phyloP scores from a whole-genome alignment of 1,140 invertebrate species.

The Bombus pascuorum region DNA sequence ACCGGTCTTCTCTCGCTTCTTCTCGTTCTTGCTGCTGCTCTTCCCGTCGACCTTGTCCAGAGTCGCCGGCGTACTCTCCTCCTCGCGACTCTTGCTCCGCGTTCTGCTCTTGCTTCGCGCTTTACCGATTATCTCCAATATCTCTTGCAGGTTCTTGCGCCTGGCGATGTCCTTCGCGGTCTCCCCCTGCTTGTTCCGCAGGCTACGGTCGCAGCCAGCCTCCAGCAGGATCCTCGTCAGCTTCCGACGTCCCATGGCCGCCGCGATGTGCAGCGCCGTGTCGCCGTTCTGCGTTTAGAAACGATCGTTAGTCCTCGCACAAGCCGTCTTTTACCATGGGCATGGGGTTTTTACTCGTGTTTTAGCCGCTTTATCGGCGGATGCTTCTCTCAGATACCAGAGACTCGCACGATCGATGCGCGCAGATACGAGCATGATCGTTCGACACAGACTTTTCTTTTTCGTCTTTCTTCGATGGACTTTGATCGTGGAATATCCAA shows the following conservation, averaged over 20 bases:
- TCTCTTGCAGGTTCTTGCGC: conserved; percentile 92
- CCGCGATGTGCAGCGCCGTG: conserved; percentile 95
- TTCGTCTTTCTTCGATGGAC: too few species aligned
- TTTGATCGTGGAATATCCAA: neutral
- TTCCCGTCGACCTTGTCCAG: conserved; percentile 73
- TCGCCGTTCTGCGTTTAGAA: conserved; percentile 91
- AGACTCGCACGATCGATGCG: neutral
- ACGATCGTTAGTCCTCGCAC: neutral
- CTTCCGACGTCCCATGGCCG: conserved; percentile 96
- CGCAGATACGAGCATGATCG: neutral
- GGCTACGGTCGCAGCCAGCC: conserved; percentile 89
- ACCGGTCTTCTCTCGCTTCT: conserved; percentile 76
- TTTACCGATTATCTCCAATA: conserved; percentile 89
- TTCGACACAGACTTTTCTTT: too few species aligned
- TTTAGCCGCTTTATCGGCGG: neutral
- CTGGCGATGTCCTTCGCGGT: conserved; percentile 94
- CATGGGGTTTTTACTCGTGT: neutral
- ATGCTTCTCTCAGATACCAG: neutral
- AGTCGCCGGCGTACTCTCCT: conserved; percentile 52
- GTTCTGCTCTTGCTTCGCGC: conserved; percentile 81
- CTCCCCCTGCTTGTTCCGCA: conserved; percentile 96
- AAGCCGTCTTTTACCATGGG: neutral
- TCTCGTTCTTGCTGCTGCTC: conserved; percentile 60
- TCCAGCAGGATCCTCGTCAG: conserved; percentile 95
- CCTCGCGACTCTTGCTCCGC: conserved; percentile 75